Evolutionary conservation across 2,113 vertebrate genomes (phyloP).

Genomic region (Vulpes lagopus): DNA sequence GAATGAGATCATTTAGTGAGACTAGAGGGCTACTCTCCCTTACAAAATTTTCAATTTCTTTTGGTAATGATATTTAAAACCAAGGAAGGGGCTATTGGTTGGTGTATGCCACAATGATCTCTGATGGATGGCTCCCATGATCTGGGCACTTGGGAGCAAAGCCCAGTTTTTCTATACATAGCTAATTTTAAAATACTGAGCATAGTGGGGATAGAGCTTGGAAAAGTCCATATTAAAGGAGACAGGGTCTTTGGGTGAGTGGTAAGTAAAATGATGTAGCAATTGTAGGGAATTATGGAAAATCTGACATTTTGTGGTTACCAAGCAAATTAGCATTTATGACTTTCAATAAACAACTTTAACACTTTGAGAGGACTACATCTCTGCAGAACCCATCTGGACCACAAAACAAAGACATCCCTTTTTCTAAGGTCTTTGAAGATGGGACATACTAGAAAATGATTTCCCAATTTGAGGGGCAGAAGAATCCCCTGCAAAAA

Average conservation of each 20-base stretch:
- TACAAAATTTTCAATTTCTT: conserved; percentile 33
- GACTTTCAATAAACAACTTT: conserved; percentile 72
- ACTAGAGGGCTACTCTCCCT: not conserved
- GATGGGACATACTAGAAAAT: conserved; percentile 58
- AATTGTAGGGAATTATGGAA: conserved; percentile 63
- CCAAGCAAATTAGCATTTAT: conserved; percentile 71
- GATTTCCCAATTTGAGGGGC: not conserved
- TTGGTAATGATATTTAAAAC: conserved; percentile 49
- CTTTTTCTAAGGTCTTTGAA: conserved; percentile 63
- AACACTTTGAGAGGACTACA: conserved; percentile 57
- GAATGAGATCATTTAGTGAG: conserved; percentile 2
- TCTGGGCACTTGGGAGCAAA: conserved; percentile 40
- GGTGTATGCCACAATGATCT: not conserved
- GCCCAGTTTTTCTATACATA: conserved; percentile 32
- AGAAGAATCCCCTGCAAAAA: conserved; percentile 39
- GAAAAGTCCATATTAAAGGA: conserved; percentile 41
- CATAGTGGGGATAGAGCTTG: not conserved
- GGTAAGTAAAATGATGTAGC: conserved; percentile 30
- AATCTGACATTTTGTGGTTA: conserved; percentile 67
- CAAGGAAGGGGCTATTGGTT: conserved; percentile 11
- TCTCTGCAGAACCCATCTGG: conserved; percentile 59
- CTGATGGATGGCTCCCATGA: not conserved
- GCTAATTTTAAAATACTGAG: conserved; percentile 26
- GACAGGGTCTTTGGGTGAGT: not conserved
- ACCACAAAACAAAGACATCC: conserved; percentile 57